Conservation (phyloP, 2,888 invertebrate genomes). For the Andrena bicolor region DNA sequence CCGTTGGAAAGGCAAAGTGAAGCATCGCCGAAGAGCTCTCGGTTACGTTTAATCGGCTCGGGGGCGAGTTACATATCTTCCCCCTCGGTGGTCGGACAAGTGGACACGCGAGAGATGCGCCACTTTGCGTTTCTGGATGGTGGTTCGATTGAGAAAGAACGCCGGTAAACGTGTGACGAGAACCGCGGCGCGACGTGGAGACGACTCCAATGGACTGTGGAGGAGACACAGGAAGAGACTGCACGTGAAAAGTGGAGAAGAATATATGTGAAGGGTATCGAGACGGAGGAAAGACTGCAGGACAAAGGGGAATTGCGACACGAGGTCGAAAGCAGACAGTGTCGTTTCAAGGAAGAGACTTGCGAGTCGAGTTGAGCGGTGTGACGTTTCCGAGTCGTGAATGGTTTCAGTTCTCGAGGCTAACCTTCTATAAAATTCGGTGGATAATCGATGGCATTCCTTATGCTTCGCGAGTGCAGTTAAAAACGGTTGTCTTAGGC, state of each 20-base stretch:
- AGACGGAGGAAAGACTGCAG: background rate
- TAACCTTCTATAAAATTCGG: background rate
- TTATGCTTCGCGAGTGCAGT: background rate
- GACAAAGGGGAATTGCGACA: background rate
- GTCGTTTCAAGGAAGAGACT: conserved; percentile 8
- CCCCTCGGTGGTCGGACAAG: background rate
- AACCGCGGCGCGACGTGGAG: background rate
- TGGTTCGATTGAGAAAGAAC: background rate
- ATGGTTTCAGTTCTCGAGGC: background rate
- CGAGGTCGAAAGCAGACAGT: conserved; percentile 14
- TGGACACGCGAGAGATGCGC: conserved; percentile 6
- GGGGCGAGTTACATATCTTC: background rate
- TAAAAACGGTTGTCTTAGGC: background rate
- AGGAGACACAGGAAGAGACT: background rate
- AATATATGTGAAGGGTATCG: conserved; percentile 7
- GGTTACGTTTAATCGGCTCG: background rate
- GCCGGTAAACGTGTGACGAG: background rate
- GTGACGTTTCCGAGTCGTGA: background rate
- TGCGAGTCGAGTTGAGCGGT: background rate
- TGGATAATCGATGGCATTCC: background rate
- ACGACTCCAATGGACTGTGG: background rate
- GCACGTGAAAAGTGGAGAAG: conserved; percentile 1
- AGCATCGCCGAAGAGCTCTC: background rate
- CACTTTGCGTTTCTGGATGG: conserved; percentile 15
- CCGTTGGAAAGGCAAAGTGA: conserved; percentile 4